Base-by-base conservation (phyloP, 2,888 invertebrate species). In the Morpho achilles region DNA sequence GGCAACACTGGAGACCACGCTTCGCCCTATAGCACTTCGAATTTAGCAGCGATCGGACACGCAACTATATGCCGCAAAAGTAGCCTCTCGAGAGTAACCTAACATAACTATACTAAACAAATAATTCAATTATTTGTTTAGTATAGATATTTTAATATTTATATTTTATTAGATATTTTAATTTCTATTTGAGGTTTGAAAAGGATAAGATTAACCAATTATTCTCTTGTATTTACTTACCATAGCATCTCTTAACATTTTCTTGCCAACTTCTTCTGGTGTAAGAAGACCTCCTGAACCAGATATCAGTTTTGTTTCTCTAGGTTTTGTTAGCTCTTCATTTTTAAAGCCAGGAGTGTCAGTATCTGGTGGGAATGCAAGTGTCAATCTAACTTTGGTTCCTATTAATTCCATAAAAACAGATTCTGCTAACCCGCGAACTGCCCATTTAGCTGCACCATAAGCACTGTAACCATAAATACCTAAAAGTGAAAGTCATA, bases 391-490 rank as follows among this genome's bases (percentile, higher is more conserved):
- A 0, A 99, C 93, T 60, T 95, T 94, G 69, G 96, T 94, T 1
- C 96, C 96, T 45, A 93, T 92, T 46, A 97, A 92, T 90, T 99
- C 99, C 98, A 98, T 98, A 48, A 95, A 93, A n/a, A 99, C 87
- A 32, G 97, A 93, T 82, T 99, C 99, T 8, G 99, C 98, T 69
- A 99, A 91, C 0, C 99, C 99, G 61, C 98, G 92, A 1, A 99
- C 88, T 0, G 98, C 99, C 93, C 97, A 99, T 90, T 99, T 99
- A 5, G 97, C 94, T 46, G 96, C 95, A 58, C 97, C 94, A 81
- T 99, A 99, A 0, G 97, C 96, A 51, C 97, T 94, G 79, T 95
- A 97, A 0, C 99, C 99, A 85, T 95, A 99, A 70, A 99, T 92
- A 50, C 97, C 97, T 93, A 67, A 23, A 75, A 62, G 47, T 40